Conservation (phyloP, 2,888 invertebrate species). For the Drosophila fungiperda region DNA sequence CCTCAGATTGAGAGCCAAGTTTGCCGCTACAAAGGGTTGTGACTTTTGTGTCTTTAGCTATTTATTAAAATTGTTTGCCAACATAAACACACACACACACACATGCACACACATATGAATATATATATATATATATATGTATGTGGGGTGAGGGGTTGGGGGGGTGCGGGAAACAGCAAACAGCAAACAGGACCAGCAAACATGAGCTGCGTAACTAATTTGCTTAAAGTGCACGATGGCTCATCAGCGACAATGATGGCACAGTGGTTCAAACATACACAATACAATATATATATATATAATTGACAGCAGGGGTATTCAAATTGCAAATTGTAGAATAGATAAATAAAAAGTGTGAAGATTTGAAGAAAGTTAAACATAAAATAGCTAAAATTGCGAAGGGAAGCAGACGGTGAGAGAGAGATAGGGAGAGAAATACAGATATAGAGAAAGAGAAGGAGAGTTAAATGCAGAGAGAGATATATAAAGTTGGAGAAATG, state of each 20-base stretch:
- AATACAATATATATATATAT: background rate
- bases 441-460: background rate
- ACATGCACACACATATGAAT: background rate
- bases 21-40: conserved; percentile 69
- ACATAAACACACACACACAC: conserved; percentile 52
- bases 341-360: background rate
- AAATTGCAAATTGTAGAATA: background rate
- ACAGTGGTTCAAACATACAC: conserved; percentile 25
- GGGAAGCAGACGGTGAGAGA: background rate
- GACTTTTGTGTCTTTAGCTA: conserved; percentile 77
- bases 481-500: background rate
- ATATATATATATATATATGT: conserved; percentile 1
- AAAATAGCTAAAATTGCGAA: too few species aligned
- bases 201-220: conserved; percentile 80
- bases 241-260: conserved; percentile 65
- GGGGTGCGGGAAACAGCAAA: conserved; percentile 20
- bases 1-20: background rate
- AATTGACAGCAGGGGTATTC: background rate
- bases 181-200: conserved; percentile 57
- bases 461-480: background rate
- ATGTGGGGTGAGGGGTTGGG: background rate
- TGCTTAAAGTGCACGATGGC: conserved; percentile 76
- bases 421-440: background rate
- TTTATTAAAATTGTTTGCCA: conserved; percentile 79
- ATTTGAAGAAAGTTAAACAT: background rate